A percentile compares a stretch with the other conserved stretches of the same genome.
These are phyloP conservation scores for Pelochelys cantorii DNA, from an alignment of 2,797 vertebrate species.

Conservation along the genomic window DNA sequence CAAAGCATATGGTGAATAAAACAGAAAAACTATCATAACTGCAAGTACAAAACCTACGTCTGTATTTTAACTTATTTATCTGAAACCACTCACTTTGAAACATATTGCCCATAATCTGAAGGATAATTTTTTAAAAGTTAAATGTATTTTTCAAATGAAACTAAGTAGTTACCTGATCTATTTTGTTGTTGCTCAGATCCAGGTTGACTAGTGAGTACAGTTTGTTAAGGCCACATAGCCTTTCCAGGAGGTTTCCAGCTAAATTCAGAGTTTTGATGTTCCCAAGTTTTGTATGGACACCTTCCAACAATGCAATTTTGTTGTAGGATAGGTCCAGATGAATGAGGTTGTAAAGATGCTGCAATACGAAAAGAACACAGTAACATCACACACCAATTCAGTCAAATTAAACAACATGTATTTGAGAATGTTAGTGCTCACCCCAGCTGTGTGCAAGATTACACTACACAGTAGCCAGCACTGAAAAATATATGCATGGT, in stretches of 20 bases:
- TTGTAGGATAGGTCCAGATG: conserved; percentile 98
- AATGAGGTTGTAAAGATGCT: conserved; percentile 97
- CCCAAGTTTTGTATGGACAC: conserved; percentile 93
- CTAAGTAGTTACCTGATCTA: conserved; percentile 86
- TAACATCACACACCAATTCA: neutral
- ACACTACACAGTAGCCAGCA: neutral
- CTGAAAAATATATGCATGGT: neutral
- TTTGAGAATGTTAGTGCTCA: neutral
- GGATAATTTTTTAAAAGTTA: neutral
- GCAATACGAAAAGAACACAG: conserved; percentile 21
- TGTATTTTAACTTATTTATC: neutral
- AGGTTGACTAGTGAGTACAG: conserved; percentile 96
- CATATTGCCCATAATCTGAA: neutral
- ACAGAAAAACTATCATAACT: neutral
- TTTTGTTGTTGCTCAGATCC: conserved; percentile 93
- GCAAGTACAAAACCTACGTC: rapidly evolving
- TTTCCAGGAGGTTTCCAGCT: conserved; percentile 92
- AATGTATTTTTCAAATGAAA: neutral
- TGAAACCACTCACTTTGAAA: neutral
- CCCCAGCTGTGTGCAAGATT: neutral
- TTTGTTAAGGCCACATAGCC: conserved; percentile 90
- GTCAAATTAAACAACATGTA: neutral
- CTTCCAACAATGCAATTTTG: conserved; percentile 87
- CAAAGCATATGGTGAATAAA: neutral
- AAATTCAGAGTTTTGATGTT: conserved; percentile 97